Conservation (phyloP, 2,888 invertebrate species). For the Acrobasis suavella region DNA sequence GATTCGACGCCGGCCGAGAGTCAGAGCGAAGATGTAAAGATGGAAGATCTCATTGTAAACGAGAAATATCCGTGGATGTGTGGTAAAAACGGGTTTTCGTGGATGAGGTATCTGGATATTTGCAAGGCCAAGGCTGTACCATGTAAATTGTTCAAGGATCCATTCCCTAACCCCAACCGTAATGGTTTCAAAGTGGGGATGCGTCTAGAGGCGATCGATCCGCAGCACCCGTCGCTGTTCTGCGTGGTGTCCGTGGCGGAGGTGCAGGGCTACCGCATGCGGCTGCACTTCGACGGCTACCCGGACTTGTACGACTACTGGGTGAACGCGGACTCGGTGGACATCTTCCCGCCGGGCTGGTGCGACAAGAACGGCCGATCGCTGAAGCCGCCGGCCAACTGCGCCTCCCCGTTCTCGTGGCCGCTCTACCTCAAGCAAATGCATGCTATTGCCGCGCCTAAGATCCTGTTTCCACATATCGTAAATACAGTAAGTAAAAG, state of each 20-base stretch:
- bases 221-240: constrained; percentile 93
- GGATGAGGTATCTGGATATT: constrained; percentile 89
- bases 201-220: constrained; percentile 97
- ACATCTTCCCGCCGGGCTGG: constrained; percentile 97
- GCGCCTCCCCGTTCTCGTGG: constrained; percentile 89
- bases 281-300: constrained; percentile 96
- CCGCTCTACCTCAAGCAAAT: constrained; percentile 89
- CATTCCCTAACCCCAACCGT: constrained; percentile 86
- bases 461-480: constrained; percentile 88
- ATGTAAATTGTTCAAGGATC: constrained; percentile 89
- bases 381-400: constrained; percentile 90
- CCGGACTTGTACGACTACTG: constrained; percentile 95
- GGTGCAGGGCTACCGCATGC: constrained; percentile 90
- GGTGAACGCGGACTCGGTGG: constrained; percentile 95
- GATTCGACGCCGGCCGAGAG: constrained; percentile 51
- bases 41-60: constrained; percentile 62
- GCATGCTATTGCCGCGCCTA: constrained; percentile 89
- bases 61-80: constrained; percentile 86
- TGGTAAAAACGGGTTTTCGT: constrained; percentile 88
- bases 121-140: constrained; percentile 89
- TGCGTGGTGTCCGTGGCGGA: constrained; percentile 94
- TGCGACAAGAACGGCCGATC: constrained; percentile 91
- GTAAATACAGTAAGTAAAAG: constrained; percentile 80
- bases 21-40: constrained; percentile 55
- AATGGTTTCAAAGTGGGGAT: constrained; percentile 92